Base-by-base conservation (phyloP, 2,113 vertebrate genomes). In the Nymphicus hollandicus region DNA sequence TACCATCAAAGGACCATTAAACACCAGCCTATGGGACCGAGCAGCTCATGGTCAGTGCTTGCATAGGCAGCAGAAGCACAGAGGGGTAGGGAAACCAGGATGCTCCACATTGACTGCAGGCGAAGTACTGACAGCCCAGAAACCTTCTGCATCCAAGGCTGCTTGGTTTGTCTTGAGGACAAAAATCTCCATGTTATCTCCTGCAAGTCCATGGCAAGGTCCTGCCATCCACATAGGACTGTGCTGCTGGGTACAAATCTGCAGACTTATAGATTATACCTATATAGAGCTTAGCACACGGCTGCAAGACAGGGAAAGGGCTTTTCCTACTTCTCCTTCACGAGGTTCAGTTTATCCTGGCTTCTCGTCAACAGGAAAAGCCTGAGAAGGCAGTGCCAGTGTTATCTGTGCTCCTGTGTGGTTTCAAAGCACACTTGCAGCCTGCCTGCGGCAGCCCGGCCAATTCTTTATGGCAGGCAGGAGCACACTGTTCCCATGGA, bases 381-480 rank as follows among this genome's bases (percentile, higher is more conserved):
- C 50, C 84, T 50, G 72, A 88, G 89, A 63, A 94, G 80, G 55
- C 72, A 66, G 37, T 25, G 41, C 81, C 69, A 91, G 64, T 1
- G 1, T 35, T 64, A 47, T 31, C 56, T 39, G 64, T 84, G 60
- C 72, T 78, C 31, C 73, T 49, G n/a, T 8, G 0, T 3, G 37
- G n/a, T 84, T 86, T 49, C 65, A 56, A 29, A 86, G 72, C 58
- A 64, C 5, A 1, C 52, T 50, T 0, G 0, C 41, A 24, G 50
- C 20, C 29, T 27, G 61, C 73, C 78, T 35, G 50, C 0, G 0
- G 31, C 37, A 66, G 78, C 31, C 24, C 0, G 0, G n/a, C 31
- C 44, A 27, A n/a, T 2, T 25, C 66, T 64, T 7, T 14, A 3
- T 0, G 4, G 66, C 70, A 87, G 61, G 50, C 49, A 55, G 46